Evolutionary conservation across 2,113 vertebrate species (phyloP).

Genomic region (Acanthisitta chloris): DNA sequence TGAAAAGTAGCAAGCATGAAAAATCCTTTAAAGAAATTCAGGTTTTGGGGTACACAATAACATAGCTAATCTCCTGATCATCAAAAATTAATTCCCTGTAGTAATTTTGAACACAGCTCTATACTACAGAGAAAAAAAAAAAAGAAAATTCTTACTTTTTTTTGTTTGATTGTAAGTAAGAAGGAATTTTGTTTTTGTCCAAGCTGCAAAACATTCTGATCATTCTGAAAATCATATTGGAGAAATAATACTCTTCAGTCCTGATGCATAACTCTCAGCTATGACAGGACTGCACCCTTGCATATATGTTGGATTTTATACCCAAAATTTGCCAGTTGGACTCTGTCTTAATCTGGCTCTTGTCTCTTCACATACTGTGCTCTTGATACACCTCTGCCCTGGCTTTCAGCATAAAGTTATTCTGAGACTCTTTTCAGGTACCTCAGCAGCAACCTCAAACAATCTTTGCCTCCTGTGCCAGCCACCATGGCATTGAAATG

Average conservation of each 20-base stretch:
- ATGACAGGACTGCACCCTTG: neutral
- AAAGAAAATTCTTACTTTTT: neutral
- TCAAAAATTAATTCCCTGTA: neutral
- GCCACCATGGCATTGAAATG: neutral
- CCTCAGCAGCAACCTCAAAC: neutral
- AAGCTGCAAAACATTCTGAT: neutral
- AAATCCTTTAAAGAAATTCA: neutral
- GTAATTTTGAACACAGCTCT: neutral
- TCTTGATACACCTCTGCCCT: neutral
- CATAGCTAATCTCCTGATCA: neutral
- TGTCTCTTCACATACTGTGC: neutral
- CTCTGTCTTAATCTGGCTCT: neutral
- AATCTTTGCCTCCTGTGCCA: fast-evolving
- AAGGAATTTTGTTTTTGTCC: neutral
- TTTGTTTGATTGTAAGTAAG: neutral
- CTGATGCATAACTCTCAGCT: neutral
- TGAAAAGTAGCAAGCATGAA: neutral
- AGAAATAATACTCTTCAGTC: neutral
- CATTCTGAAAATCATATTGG: neutral
- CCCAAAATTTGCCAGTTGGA: neutral
- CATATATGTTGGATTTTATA: neutral
- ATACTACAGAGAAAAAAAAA: neutral
- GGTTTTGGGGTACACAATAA: neutral
- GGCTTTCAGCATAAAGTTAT: neutral
- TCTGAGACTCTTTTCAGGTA: neutral